phyloP scores from a whole-genome alignment of 2,888 invertebrate genomes.

The Sesamia inferens region DNA sequence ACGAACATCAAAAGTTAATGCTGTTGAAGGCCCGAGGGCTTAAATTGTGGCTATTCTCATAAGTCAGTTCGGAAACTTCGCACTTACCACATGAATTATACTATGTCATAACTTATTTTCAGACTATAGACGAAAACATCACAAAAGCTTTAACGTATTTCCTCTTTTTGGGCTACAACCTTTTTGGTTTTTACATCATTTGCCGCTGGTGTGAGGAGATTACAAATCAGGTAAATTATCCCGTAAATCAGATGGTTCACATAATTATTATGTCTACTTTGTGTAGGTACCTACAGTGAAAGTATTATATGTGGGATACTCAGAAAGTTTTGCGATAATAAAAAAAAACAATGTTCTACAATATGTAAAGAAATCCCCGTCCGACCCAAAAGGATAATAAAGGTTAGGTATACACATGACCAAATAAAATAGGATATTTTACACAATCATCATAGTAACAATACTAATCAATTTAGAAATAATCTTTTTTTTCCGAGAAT shows the following conservation, averaged over 20 bases:
- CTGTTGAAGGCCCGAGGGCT: neutral
- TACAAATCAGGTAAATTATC: conserved; percentile 75
- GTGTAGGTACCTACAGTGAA: too few species aligned
- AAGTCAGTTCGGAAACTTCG: conserved; percentile 12
- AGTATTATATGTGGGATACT: too few species aligned
- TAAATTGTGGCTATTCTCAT: conserved; percentile 18
- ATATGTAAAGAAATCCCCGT: too few species aligned
- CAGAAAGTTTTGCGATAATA: too few species aligned
- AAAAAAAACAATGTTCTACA: too few species aligned
- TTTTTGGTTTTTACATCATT: conserved; percentile 79
- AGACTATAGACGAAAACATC: conserved; percentile 75
- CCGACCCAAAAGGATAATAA: too few species aligned
- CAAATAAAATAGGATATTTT: too few species aligned
- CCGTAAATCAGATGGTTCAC: neutral
- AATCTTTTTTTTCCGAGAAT: too few species aligned
- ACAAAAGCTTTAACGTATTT: conserved; percentile 79
- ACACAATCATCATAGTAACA: too few species aligned
- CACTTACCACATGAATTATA: conserved; percentile 12
- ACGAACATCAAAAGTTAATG: neutral
- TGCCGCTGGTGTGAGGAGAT: conserved; percentile 86
- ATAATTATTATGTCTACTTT: too few species aligned
- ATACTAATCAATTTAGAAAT: too few species aligned
- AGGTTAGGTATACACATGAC: too few species aligned
- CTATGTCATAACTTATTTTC: conserved; percentile 42
- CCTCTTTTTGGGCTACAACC: conserved; percentile 81